phyloP scores from a whole-genome alignment of 1,140 invertebrate genomes.

The Leptinotarsa undecemlineata region DNA sequence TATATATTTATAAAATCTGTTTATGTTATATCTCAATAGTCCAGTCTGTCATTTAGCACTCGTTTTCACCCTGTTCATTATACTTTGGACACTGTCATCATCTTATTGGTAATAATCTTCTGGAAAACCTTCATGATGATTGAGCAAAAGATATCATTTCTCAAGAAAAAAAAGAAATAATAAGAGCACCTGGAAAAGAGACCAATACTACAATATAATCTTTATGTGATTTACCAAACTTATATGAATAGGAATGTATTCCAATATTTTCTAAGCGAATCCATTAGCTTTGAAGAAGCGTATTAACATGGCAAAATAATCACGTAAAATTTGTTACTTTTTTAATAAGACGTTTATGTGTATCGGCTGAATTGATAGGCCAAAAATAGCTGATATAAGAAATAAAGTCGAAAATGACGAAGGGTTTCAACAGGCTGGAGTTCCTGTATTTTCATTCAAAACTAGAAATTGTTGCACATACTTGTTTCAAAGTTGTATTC shows the following conservation, averaged over 20 bases:
- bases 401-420: not conserved
- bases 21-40: too few relatives aligned
- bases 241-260: not conserved
- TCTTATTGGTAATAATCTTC: too few relatives aligned
- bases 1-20: too few relatives aligned
- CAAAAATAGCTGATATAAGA: constrained; percentile 21
- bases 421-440: too few relatives aligned
- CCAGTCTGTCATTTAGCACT: too few relatives aligned
- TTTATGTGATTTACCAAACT: not conserved
- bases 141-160: too few relatives aligned
- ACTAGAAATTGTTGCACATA: not conserved
- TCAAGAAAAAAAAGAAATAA: too few relatives aligned
- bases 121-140: too few relatives aligned
- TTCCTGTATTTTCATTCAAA: not conserved
- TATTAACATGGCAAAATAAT: constrained; percentile 9
- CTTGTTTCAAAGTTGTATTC: not conserved
- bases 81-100: too few relatives aligned
- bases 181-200: too few relatives aligned
- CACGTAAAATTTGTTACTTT: not conserved
- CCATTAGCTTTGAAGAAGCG: not conserved
- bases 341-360: not conserved
- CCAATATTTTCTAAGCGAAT: not conserved
- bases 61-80: too few relatives aligned
- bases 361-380: constrained; percentile 25
- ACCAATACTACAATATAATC: not conserved